Evolutionary conservation across 2,797 vertebrate genomes (phyloP), one percentile per base, ranked within the genome.

Genomic region (Esox lucius): DNA sequence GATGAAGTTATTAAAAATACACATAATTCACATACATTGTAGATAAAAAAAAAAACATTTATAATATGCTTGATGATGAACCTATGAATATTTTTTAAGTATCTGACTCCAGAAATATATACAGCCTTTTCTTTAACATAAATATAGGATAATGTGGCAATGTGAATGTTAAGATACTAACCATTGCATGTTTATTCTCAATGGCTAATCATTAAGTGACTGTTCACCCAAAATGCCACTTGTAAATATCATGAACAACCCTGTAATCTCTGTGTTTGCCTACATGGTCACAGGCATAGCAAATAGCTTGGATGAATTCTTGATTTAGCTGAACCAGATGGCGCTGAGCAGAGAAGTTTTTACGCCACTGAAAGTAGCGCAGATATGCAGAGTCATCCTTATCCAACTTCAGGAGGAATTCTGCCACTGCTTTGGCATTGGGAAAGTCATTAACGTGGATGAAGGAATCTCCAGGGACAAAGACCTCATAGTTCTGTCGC

Each of bases 391-490:
- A 90, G 24, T 92, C 87, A 62, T 96, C 93, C 84, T 91, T 93
- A 86, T 96, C 95, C 70, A 97, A 86, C 81, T 86, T 88, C 67
- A 92, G 89, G 78, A 97, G 92, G 82, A 93, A 90, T 22, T 94
- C 91, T 19, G 95, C 95, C 79, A 97, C 82, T 61, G 94, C 91
- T 75, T 88, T 87, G 1, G 94, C 87, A 71, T 94, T 93, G n/a
- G 92, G 90, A 71, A 95, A 97, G 88, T 97, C 95, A 81, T 95
- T 90, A 51, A 96, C 91, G 0, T 97, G 95, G 84, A 96, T 96
- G 85, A 97, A 97, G 46, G 96, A 93, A 77, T 93, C 88, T 68
- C 88, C 90, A 12, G 95, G 95, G 80, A 91, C 88, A 75, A 95
- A 96, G 76, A 94, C 93, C 78, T 97, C 95, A 73, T 96, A 96